Base-by-base conservation (phyloP, 2,113 vertebrate species). In the Peucedramus taeniatus region DNA sequence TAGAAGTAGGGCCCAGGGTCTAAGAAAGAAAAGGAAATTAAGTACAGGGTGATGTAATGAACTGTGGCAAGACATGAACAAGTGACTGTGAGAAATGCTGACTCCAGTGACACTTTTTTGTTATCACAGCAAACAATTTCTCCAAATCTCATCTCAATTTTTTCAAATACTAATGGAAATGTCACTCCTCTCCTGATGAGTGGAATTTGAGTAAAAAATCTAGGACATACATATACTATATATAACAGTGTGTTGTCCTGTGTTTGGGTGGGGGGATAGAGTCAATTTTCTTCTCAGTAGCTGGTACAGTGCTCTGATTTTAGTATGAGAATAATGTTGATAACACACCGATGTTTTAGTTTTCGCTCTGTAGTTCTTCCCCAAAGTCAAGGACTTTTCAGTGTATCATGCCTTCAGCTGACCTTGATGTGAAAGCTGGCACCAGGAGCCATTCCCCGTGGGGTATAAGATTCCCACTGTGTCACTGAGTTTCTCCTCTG, bases 301-400 rank as follows among this genome's bases (percentile, higher is more conserved):
- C 11, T 30, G 9, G 11, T 66, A 53, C 9, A n/a, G 33, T 44
- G 24, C 16, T 59, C 13, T 13, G 33, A n/a, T 59, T 74, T 66
- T 20, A 39, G 16, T 10, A 6, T 15, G 20, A 66, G 39, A 60
- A 68, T n/a, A 22, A 61, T 19, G 13, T 23, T 42, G 39, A 27
- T 19, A 54, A 27, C 14, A 35, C n/a, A 22, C 3, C 3, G 1
- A 7, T 23, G 8, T 35, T 35, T 19, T 13, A 40, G 10, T 2
- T 35, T 47, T 74, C 53, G 10, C 28, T 60, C 20, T 27, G 24
- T 8, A 60, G 30, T 11, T 45, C 45, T 68, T 75, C 14, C 39
- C 20, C 20, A 30, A 53, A 75, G 16, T 10, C 45, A 45, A 53
- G 39, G 21, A 40, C 7, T n/a, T 22, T 15, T n/a, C 37, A 17